These are phyloP conservation scores for Channa argus DNA, from an alignment of 2,113 vertebrate genomes.

Conservation along the genomic window DNA sequence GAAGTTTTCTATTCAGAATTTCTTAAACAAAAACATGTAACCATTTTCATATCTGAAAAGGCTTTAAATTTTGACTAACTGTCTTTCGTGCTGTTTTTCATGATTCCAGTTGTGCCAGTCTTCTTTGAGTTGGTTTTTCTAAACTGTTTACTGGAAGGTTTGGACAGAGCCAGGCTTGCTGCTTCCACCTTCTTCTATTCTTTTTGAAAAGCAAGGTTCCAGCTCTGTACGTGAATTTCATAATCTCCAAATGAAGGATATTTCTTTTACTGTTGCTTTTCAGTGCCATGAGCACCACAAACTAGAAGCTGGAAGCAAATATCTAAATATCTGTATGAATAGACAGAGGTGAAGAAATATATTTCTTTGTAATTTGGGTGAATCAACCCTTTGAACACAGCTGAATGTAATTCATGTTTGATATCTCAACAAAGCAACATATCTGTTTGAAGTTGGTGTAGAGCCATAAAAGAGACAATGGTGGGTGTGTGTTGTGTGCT, in stretches of 20 bases:
- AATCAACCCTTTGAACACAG: background rate
- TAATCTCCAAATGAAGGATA: too few relatives aligned
- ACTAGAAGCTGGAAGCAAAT: background rate
- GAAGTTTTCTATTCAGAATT: too few relatives aligned
- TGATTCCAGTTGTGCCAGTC: too few relatives aligned
- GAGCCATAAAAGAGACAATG: constrained; percentile 9
- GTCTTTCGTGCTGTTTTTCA: too few relatives aligned
- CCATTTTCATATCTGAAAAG: too few relatives aligned
- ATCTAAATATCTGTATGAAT: background rate
- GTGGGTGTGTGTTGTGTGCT: background rate
- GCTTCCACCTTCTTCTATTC: background rate
- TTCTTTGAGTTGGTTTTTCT: too few relatives aligned
- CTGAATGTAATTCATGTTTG: background rate
- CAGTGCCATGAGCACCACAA: background rate
- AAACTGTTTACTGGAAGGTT: too few relatives aligned
- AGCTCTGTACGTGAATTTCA: background rate
- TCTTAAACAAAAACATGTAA: too few relatives aligned
- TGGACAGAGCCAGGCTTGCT: too few relatives aligned
- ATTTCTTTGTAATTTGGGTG: background rate
- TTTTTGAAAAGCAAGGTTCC: background rate
- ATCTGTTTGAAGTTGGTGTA: background rate
- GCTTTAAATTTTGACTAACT: too few relatives aligned
- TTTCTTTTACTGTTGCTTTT: background rate
- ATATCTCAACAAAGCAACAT: background rate
- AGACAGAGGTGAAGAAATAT: background rate